Evolutionary conservation across 2,113 vertebrate species (phyloP).

Genomic region (Indri indri): DNA sequence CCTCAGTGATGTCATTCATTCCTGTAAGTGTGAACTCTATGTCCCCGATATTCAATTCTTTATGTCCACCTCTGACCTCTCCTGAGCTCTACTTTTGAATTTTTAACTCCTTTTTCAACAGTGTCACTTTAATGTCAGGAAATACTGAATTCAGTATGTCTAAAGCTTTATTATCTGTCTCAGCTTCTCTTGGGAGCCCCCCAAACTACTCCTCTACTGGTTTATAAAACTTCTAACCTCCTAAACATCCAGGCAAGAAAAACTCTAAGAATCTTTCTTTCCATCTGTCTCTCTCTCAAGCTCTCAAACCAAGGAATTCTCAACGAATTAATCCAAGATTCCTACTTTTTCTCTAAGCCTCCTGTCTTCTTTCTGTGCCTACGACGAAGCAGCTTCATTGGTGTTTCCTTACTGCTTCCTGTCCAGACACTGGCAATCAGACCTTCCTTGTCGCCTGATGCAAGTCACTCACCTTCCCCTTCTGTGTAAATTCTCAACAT

Average conservation of each 20-base stretch:
- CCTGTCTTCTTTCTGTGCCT: background rate
- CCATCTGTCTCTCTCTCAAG: background rate
- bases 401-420: background rate
- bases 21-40: background rate
- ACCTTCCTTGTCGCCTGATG: background rate
- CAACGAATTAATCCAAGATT: background rate
- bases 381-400: background rate
- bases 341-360: background rate
- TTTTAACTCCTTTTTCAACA: slow-evolving; percentile 12
- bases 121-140: background rate
- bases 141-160: background rate
- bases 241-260: background rate
- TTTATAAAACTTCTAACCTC: slow-evolving; percentile 5
- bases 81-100: slow-evolving; percentile 29
- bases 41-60: background rate
- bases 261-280: background rate
- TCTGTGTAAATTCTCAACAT: slow-evolving; percentile 10
- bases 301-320: background rate
- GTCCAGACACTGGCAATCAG: background rate
- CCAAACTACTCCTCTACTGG: background rate
- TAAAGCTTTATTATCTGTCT: slow-evolving; percentile 24
- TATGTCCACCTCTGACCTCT: background rate
- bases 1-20: background rate
- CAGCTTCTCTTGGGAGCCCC: background rate
- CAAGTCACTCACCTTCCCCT: background rate